Evolutionary conservation across 2,888 invertebrate species (phyloP), one percentile per base, ranked within the genome.

Genomic region (Aphidius colemani): DNA sequence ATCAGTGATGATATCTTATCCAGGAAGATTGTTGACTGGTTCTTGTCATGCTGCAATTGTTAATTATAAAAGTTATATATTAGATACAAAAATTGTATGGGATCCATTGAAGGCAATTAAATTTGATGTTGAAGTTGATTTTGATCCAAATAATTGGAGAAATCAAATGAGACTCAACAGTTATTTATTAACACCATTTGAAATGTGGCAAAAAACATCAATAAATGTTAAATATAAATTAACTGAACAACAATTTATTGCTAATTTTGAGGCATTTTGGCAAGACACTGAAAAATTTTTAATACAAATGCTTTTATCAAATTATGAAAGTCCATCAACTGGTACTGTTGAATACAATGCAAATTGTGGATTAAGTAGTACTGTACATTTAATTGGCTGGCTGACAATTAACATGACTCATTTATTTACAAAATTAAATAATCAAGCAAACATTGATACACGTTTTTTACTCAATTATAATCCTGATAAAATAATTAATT

Each of bases 21-120:
- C 94, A 0, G 92, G 92, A 2, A 85, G 91, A 43, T 86, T 89
- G 50, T 85, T 93, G 43, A 89, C 88, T 64, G 90, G 88, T 46
- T 86, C 89, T 49, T 89, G 90, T 68, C 85, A 88, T 66, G 85
- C 90, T 50, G 74, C 87, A 9, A 76, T 88, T 49, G 84, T 83
- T 82, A 85, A 87, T 85, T 72, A 77, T 71, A 77, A 77, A 58
- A 77, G 76, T 70, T 80, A 79, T 48, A 58, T 75, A 4, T 63
- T 88, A 79, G 84, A 87, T 70, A 84, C 87, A 0, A 85, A 86
- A 18, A 82, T 90, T 72, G 88, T 91, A 1, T 94, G 93, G 93
- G 88, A 88, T 63, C 86, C 87, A 43, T 87, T 87, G 11, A 88
- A 89, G 49, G 84, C 85, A 6, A 85, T 93, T 5, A 83, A 86